phyloP scores from a whole-genome alignment of 2,797 vertebrate species.

The Holocentrus rufus region DNA sequence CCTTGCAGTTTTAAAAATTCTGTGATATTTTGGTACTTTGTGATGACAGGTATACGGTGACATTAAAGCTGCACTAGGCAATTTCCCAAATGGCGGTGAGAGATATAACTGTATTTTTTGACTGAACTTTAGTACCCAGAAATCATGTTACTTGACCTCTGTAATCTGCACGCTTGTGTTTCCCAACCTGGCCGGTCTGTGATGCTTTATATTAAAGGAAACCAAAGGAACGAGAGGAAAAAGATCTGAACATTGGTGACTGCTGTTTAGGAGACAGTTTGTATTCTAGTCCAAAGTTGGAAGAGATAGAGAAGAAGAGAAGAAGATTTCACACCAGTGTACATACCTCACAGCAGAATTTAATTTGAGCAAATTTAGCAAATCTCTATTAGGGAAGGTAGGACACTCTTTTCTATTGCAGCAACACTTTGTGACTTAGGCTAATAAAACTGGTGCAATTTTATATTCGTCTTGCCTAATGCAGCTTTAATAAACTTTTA shows the following conservation, averaged over 20 bases:
- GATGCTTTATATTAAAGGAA: background rate
- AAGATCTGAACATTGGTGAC: background rate
- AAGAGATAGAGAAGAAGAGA: no score
- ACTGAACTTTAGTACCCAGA: no score
- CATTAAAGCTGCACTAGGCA: background rate
- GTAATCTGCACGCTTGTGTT: no score
- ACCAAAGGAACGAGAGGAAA: constrained; percentile 8
- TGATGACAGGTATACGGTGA: background rate
- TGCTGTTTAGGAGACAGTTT: background rate
- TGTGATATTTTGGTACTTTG: background rate
- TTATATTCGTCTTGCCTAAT: background rate
- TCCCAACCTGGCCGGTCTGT: background rate
- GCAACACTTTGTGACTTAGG: constrained; percentile 13
- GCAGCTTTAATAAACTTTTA: constrained; percentile 7
- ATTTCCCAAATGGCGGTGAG: background rate
- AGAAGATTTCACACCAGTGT: constrained; percentile 12
- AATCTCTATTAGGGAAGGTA: constrained; percentile 38
- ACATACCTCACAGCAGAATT: constrained; percentile 11
- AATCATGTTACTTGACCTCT: no score
- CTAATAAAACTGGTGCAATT: constrained; percentile 23
- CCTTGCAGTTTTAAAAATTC: background rate
- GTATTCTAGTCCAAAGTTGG: constrained; percentile 4
- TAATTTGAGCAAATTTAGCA: constrained; percentile 24
- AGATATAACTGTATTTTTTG: no score
- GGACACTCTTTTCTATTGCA: constrained; percentile 10